Conservation (phyloP, 2,113 vertebrate genomes). For the Butorides virescens region DNA sequence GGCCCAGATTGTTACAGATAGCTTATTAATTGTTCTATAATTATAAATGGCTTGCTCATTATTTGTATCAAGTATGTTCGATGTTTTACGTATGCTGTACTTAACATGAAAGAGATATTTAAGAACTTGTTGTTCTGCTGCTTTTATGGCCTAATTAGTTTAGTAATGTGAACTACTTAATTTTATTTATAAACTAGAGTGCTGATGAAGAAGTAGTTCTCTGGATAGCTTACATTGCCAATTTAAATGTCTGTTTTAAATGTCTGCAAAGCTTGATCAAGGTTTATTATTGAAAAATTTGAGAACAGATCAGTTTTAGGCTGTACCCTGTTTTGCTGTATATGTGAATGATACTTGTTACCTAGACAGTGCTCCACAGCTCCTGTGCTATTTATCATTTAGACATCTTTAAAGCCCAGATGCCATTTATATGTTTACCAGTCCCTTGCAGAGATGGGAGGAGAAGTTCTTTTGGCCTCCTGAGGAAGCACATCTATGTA, state of each 20-base stretch:
- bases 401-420: background rate
- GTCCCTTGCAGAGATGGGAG: background rate
- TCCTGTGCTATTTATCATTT: background rate
- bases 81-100: background rate
- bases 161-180: background rate
- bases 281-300: background rate
- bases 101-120: background rate
- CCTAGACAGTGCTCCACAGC: background rate
- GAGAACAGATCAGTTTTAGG: background rate
- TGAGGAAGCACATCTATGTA: background rate
- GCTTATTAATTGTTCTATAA: background rate
- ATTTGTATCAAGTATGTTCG: background rate
- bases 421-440: background rate
- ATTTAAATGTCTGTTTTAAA: background rate
- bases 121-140: background rate
- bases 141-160: conserved; percentile 32
- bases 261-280: background rate
- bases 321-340: background rate
- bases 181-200: conserved; percentile 51
- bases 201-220: conserved; percentile 4
- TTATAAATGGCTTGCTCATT: background rate
- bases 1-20: background rate
- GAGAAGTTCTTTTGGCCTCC: background rate
- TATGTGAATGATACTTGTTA: background rate
- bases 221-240: background rate